Percentiles rank a stretch among this genome's conserved stretches.
Conservation (phyloP, 1,140 invertebrate genomes). For the Zaprionus ornatus region DNA sequence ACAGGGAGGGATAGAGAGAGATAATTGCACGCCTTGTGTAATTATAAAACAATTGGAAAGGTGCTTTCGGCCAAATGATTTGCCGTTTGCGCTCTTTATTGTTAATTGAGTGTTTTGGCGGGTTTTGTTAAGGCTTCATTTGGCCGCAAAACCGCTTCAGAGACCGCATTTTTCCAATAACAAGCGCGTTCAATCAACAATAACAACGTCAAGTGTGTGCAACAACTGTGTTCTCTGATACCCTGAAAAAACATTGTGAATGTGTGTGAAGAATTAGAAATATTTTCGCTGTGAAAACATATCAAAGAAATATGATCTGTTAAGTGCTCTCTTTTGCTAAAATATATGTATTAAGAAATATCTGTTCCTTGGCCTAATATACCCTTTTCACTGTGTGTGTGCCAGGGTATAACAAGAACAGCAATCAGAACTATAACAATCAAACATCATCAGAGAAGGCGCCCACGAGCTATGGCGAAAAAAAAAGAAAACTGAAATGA, state of each 20-base stretch:
- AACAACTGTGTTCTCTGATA: too few relatives aligned
- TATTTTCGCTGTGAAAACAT: too few relatives aligned
- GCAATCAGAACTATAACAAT: constrained; percentile 16
- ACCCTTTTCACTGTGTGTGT: not conserved
- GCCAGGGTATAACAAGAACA: not conserved
- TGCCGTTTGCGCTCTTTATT: constrained; percentile 21
- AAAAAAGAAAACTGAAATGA: constrained; percentile 3
- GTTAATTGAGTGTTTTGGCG: constrained; percentile 33
- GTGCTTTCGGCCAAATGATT: constrained; percentile 44
- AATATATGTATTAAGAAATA: too few relatives aligned
- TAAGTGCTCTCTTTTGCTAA: too few relatives aligned
- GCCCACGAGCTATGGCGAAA: constrained; percentile 10
- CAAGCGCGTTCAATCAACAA: not conserved
- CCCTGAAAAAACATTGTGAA: too few relatives aligned
- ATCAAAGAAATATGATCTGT: too few relatives aligned
- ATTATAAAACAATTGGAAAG: constrained; percentile 78
- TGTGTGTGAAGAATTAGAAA: too few relatives aligned
- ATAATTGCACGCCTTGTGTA: constrained; percentile 43
- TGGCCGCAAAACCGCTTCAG: not conserved
- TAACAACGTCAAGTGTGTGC: not conserved
- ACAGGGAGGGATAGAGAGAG: not conserved
- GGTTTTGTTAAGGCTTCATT: constrained; percentile 2
- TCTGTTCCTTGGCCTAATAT: too few relatives aligned
- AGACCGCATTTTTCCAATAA: constrained; percentile 5
- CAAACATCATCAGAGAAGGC: constrained; percentile 17